Base-by-base conservation (phyloP, 2,797 vertebrate genomes). In the Iguana delicatissima region DNA sequence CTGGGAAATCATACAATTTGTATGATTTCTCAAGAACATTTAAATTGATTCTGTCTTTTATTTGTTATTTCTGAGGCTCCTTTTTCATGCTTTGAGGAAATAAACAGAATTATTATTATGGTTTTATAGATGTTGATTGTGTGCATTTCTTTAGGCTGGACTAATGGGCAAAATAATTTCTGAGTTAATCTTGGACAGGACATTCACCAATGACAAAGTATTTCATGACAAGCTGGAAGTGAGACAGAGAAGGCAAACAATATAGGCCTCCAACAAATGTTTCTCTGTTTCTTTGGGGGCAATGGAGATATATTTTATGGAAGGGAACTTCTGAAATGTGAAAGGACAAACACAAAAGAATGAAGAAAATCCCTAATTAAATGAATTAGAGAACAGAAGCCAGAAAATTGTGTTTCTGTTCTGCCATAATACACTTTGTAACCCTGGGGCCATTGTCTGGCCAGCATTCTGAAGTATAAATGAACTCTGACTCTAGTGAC, bases 401-500 rank as follows among this genome's bases (percentile, higher is more conserved):
- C 26, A 91, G 88, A 95, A 95, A 95, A 94, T 93, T 95, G 90
- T 26, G 3, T 93, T 95, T 95, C 52, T 95, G 50, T 18, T 79
- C 77, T 95, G 94, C 85, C 89, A 92, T 93, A 86, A 85, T 89
- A 85, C 81, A 93, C 81, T 87, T 90, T 64, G 32, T 92, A 93
- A 95, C 90, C 92, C 93, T 0, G 86, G 89, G 91, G 93, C 94
- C 84, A 95, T 94, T 55, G 85, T 89, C 93, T 91, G 86, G 93
- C 92, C 91, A 86, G 79, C 0, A 84, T 87, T 85, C 52, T 85
- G 72, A 57, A 95, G 73, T 84, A 95, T 69, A 96, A 96, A 95
- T 94, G 90, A 95, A 95, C 89, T 93, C 90, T 88, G 90, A 96
- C 96, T 96, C 94, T 89, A 73, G 93, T 93, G 93, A 96, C 95